Base-by-base conservation (phyloP, 53 echinoderm and acorn worm genomes). In the Glandiceps talaboti region DNA sequence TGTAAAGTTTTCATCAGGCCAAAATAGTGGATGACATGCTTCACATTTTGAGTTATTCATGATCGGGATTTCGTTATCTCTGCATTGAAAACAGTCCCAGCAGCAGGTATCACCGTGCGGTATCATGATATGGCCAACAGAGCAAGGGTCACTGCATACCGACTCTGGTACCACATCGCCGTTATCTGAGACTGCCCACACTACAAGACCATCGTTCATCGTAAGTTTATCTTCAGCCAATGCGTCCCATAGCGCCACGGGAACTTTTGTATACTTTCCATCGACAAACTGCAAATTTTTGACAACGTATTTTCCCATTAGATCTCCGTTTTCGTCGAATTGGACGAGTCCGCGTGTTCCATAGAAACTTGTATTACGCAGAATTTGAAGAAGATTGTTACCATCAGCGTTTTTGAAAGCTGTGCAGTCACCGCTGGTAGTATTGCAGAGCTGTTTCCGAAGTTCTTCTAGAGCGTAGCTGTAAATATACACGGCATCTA, bases 291-390 rank as follows among this genome's bases (percentile, higher is more conserved):
- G 85, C 33, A 79, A 80, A 31, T 85, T 85, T 27, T 77, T 76
- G 20, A 89, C 25, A 20, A 73, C 75, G 77, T 85, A 89, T 73
- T 33, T 85, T 26, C 85, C 89, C 6, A 30, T 27, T 30, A 77
- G 33, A 30, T 89, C 89, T 14, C 89, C 89, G 27, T 85, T 82
- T 31, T 79, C 32, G 30, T 85, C 83, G 29, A 89, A 85, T 14
- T 74, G 31, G 73, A 89, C 79, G 25, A 73, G 33, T 26, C 83
- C 85, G 32, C 79, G 29, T 14, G 75, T 32, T n/a, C 82, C 84
- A 1, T 33, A 1, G 27, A 82, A 85, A 28, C 28, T 74, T 1
- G 76, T 76, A 6, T 82, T 82, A 27, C 64, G 75, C 29, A 82
- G 64, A 45, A 45, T 79, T n/a, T 79, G 33, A 28, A 87, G 30